Evolutionary conservation across 2,888 invertebrate species (phyloP).

Genomic region (Himalopsyche japonica): DNA sequence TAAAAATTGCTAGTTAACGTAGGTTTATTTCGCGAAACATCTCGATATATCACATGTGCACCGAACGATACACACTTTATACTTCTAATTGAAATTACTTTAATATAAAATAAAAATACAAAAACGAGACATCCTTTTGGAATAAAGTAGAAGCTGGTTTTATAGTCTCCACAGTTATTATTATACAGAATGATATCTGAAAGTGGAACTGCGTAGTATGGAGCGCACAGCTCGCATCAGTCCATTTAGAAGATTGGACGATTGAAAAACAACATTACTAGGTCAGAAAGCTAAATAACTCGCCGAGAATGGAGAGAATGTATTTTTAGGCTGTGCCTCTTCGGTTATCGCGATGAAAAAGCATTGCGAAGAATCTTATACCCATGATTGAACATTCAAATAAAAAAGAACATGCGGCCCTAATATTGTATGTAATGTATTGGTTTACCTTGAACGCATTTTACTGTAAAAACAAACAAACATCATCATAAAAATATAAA

Average conservation of each 20-base stretch:
- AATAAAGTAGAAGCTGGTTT: background rate
- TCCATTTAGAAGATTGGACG: conserved; percentile 27
- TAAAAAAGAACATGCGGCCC: background rate
- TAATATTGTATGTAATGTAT: background rate
- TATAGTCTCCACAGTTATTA: background rate
- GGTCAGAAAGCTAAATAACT: conserved; percentile 14
- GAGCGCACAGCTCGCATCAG: conserved; percentile 1
- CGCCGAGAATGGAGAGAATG: conserved; percentile 1
- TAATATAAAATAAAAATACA: background rate
- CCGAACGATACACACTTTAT: no score
- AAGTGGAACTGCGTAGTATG: conserved; percentile 2
- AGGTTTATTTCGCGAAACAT: no score
- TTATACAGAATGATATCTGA: conserved; percentile 3
- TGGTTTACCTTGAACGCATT: background rate
- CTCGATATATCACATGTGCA: no score
- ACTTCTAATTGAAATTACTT: no score
- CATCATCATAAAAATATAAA: background rate
- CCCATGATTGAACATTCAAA: background rate
- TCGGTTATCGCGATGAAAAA: background rate
- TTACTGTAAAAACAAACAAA: background rate
- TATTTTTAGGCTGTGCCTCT: conserved; percentile 4
- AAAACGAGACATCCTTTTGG: background rate
- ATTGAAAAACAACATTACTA: conserved; percentile 26
- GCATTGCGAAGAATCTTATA: background rate
- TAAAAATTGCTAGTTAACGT: no score